Percentiles rank a stretch among this genome's conserved stretches.
These are phyloP conservation scores for Tuberolachnus salignus DNA, from an alignment of 2,888 invertebrate genomes.

Conservation along the genomic window DNA sequence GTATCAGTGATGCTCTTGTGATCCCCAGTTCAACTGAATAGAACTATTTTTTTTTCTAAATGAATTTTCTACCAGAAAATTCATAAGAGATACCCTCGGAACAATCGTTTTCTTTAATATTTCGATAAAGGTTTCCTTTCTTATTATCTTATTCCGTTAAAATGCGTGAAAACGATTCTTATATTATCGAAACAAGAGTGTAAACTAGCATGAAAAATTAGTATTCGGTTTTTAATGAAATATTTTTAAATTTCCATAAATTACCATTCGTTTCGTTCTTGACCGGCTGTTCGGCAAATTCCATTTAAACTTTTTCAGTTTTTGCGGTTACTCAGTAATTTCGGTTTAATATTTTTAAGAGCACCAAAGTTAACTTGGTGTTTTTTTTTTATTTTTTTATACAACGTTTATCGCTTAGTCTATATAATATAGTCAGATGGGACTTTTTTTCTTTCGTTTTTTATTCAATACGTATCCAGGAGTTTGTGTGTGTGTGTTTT, in stretches of 20 bases:
- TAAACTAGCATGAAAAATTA: background rate
- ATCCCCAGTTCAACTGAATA: too few relatives aligned
- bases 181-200: too few relatives aligned
- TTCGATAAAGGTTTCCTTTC: too few relatives aligned
- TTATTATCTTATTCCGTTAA: too few relatives aligned
- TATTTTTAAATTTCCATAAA: background rate
- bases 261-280: background rate
- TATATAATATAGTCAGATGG: background rate
- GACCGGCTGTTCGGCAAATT: background rate
- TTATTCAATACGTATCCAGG: background rate
- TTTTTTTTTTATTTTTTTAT: background rate
- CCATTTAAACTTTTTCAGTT: background rate
- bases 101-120: too few relatives aligned
- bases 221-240: background rate
- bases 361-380: background rate
- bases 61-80: too few relatives aligned
- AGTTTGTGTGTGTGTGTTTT: background rate
- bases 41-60: too few relatives aligned
- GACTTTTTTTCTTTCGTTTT: background rate
- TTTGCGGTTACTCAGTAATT: background rate
- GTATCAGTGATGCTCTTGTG: too few relatives aligned
- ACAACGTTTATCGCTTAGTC: background rate
- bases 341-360: background rate
- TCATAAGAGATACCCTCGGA: too few relatives aligned
- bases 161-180: too few relatives aligned